Conservation (phyloP, 1,140 invertebrate species). For the Andrena cerasifolii region DNA sequence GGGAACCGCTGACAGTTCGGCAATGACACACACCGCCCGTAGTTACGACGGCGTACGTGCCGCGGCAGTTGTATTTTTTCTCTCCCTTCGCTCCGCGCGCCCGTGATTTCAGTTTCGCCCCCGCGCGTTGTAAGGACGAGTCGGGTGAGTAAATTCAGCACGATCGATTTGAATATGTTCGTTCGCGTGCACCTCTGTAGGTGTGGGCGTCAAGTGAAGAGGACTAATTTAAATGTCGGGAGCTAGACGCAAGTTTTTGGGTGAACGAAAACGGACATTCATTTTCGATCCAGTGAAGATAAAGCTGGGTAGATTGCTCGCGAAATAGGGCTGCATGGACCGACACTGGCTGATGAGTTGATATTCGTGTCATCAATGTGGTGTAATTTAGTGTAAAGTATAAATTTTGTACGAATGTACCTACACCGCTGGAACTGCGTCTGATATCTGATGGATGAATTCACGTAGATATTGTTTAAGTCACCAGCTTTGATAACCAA, state of each 20-base stretch:
- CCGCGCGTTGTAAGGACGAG: slow-evolving; percentile 18
- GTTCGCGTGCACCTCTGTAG: background rate
- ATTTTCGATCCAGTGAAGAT: too few relatives aligned
- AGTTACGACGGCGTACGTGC: slow-evolving; percentile 59
- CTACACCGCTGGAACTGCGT: too few relatives aligned
- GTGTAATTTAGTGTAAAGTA: too few relatives aligned
- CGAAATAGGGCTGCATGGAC: too few relatives aligned
- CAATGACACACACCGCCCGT: slow-evolving; percentile 60
- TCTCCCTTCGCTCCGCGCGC: slow-evolving; percentile 14
- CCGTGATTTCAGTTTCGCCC: slow-evolving; percentile 48
- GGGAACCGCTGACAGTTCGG: slow-evolving; percentile 60
- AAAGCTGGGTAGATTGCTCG: too few relatives aligned
- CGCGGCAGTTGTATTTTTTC: slow-evolving; percentile 56
- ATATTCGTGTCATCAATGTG: too few relatives aligned
- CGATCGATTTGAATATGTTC: slow-evolving; percentile 34
- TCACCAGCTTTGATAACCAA: background rate
- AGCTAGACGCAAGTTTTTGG: background rate
- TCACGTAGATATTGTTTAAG: background rate
- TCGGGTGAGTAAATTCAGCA: slow-evolving; percentile 41
- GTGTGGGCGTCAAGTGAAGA: too few relatives aligned
- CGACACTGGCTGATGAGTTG: too few relatives aligned
- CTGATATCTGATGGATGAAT: too few relatives aligned
- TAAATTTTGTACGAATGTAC: too few relatives aligned
- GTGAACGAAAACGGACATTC: too few relatives aligned
- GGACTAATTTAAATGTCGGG: too few relatives aligned